phyloP scores from a whole-genome alignment of 2,888 invertebrate genomes.

The Cheilosia soror region DNA sequence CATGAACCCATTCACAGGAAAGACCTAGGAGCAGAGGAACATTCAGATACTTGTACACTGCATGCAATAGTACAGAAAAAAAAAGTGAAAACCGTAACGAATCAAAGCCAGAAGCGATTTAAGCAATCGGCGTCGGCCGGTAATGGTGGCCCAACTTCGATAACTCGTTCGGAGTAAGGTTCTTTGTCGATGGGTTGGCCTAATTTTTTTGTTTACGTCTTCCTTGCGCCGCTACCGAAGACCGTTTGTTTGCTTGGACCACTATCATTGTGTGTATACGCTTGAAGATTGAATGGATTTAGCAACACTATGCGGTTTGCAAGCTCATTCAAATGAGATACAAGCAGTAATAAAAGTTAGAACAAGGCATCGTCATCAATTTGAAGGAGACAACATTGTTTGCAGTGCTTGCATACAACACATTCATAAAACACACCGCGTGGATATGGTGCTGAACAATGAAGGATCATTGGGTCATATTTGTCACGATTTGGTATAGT shows the following conservation, averaged over 20 bases:
- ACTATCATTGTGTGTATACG: slow-evolving; percentile 29
- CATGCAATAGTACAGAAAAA: slow-evolving; percentile 21
- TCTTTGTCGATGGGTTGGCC: slow-evolving; percentile 74
- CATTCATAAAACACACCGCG: slow-evolving; percentile 10
- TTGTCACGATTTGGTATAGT: slow-evolving; percentile 69
- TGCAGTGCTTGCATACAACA: slow-evolving; percentile 32
- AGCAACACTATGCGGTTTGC: slow-evolving; percentile 57
- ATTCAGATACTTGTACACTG: background rate
- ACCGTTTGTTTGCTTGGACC: slow-evolving; percentile 47
- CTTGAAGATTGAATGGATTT: slow-evolving; percentile 36
- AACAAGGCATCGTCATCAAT: slow-evolving; percentile 57
- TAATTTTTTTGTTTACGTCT: slow-evolving; percentile 40
- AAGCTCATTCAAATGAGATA: slow-evolving; percentile 64
- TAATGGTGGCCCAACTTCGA: slow-evolving; percentile 51
- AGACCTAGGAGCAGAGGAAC: slow-evolving; percentile 57
- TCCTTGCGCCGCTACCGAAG: slow-evolving; percentile 44
- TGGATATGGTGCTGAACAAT: slow-evolving; percentile 48
- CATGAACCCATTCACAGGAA: slow-evolving; percentile 65
- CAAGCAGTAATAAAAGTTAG: slow-evolving; percentile 33
- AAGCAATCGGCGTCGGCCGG: slow-evolving; percentile 52
- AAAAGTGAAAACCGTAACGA: slow-evolving; percentile 74
- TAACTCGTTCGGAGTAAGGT: slow-evolving; percentile 59
- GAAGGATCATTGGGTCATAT: slow-evolving; percentile 73
- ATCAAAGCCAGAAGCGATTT: slow-evolving; percentile 74
- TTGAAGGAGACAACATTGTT: slow-evolving; percentile 67